These are phyloP conservation scores for Luffia ferchaultella DNA, from an alignment of 2,888 invertebrate genomes.

Conservation along the genomic window DNA sequence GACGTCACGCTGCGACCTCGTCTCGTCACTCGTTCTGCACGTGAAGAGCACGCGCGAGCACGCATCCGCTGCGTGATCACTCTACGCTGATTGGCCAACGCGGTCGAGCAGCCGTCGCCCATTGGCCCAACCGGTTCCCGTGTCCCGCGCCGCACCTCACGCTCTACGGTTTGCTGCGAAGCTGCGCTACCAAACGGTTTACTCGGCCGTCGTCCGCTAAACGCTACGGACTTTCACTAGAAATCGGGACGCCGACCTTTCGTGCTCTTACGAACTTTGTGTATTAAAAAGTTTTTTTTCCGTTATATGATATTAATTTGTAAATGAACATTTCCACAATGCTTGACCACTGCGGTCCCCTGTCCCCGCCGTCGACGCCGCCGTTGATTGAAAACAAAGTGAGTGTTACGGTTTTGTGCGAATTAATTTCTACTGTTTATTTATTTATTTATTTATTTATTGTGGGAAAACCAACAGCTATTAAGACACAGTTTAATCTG, in stretches of 20 bases:
- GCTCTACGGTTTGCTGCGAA: conserved; percentile 56
- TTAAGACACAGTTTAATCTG: too few species aligned
- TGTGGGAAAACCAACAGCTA: too few species aligned
- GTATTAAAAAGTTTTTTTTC: conserved; percentile 51
- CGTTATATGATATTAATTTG: conserved; percentile 39
- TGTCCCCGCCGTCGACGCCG: conserved; percentile 78
- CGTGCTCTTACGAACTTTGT: conserved; percentile 33
- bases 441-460: too few species aligned
- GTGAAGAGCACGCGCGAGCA: conserved; percentile 84
- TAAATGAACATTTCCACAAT: conserved; percentile 47
- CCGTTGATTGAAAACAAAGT: conserved; percentile 69
- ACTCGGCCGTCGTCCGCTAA: conserved; percentile 56
- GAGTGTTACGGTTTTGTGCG: conserved; percentile 31
- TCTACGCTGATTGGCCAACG: conserved; percentile 64
- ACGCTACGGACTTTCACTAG: conserved; percentile 51
- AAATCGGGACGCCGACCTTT: conserved; percentile 24
- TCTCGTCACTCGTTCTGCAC: conserved; percentile 79
- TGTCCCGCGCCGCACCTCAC: conserved; percentile 71
- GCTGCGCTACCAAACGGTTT: conserved; percentile 45
- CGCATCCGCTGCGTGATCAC: conserved; percentile 79
- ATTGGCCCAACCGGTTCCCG: conserved; percentile 68
- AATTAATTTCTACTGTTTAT: too few species aligned
- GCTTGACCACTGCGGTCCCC: conserved; percentile 59
- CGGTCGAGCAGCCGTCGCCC: conserved; percentile 75
- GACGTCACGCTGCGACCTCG: conserved; percentile 65